Base-by-base conservation (phyloP, 2,888 invertebrate genomes). In the Mimas tiliae region DNA sequence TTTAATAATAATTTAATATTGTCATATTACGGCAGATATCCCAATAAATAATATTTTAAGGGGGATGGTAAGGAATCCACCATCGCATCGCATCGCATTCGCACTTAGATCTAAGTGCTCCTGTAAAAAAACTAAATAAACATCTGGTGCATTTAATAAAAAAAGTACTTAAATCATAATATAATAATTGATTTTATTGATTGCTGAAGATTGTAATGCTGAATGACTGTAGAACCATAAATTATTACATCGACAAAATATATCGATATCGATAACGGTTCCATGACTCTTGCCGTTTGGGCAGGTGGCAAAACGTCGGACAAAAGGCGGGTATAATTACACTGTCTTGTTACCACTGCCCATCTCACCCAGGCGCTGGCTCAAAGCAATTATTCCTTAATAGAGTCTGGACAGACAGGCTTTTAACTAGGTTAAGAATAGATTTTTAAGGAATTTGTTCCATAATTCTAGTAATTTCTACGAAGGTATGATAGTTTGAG, bases 281-380 rank as follows among this genome's bases (percentile, higher is more conserved):
- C 71, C 85, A 80, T 77, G 87, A 72, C 86, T 84, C 70, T 66
- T 65, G 73, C 69, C 88, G 90, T 92, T 92, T 92, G 90, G 92
- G 93, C 93, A 93, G 93, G 93, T 93, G 93, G 93, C 91, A 91
- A 93, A 93, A 91, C 88, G 34, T 83, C 91, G 87, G 89, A 91
- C 91, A 91, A 91, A 89, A 88, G 89, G 82, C 85, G 84, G 84
- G 80, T 90, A 91, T 93, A 91, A 93, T 93, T 93, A 93, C 90
- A 87, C 87, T 93, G 93, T 93, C 93, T 93, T 91, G 93, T 93
- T 93, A 91, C 88, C 85, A 83, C 81, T 81, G 90, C 86, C 89
- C 91, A 87, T 90, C 89, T 79, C 78, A 74, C 73, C 74, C 80
- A 79, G 79, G 82, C 85, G 87, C 86, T 89, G 27, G 83, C 88